Base-by-base conservation (phyloP, 2,113 vertebrate species). In the Cryptomyrus ogoouensis region DNA sequence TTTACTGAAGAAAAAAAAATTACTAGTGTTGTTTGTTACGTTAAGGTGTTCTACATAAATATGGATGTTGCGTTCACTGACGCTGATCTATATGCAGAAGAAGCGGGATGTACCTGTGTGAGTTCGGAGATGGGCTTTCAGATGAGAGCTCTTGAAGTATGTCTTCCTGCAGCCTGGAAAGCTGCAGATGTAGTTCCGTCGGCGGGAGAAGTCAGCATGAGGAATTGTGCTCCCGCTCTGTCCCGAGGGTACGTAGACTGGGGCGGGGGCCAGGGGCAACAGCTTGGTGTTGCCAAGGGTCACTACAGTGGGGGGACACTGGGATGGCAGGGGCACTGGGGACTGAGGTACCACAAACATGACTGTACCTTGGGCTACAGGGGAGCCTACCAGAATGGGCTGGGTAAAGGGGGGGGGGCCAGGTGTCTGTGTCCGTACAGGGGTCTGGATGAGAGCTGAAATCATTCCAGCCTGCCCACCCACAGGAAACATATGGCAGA, bases 141-240 rank as follows among this genome's bases (percentile, higher is more conserved):
- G 97, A 93, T 99, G 98, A 0, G 98, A 99, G 53, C 98, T 99
- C 95, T 99, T 99, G 95, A 99, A 99, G 93, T 99, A 99, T 0
- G 98, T 99, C 94, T 99, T 99, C 93, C 97, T 97, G 95, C 98
- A 99, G 62, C 98, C 98, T 0, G 97, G 96, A 88, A 98, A 99
- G 93, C 91, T 97, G 90, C 98, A 99, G 15, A 99, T 92, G 0
- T 99, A 99, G 93, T 98, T 99, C 1, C 98, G 96, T 31, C 98
- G 94, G 89, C 98, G 96, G n/a, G 96, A 98, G 89, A 98, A 98
- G 94, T 99, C 98, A 35, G 96, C 90, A 93, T 97, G 97, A 24
- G 96, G 94, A 27, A 92, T 1, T 0, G 94, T 95, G 91, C 93
- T 93, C 27, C 44, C 62, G 27, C 91, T 89, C 83, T 96, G 97